Evolutionary conservation across 2,113 vertebrate species (phyloP), one percentile per base, ranked within the genome.

Genomic region (Hypomesus transpacificus): DNA sequence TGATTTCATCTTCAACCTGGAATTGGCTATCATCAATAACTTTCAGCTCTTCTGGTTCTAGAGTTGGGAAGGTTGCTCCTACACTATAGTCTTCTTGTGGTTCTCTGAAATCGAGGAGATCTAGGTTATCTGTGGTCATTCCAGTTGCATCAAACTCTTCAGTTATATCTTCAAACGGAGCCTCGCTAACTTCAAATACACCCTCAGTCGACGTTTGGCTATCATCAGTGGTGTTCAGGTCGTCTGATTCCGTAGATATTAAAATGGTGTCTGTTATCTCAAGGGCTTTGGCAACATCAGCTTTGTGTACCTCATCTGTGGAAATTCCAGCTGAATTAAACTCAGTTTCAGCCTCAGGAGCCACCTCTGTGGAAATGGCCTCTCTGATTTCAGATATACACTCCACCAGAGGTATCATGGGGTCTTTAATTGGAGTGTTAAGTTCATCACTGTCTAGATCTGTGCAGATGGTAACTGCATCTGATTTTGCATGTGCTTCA

Each of bases 371-470:
- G 7, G 73, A 74, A 26, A 85, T 14, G 5, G 62, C 71, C 71
- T 85, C 74, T 3, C 26, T 86, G 22, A 86, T 65, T 71, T 84
- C 84, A 59, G 80, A 78, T 21, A 79, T 54, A 20, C 67, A 75
- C 52, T 90, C 84, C 31, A 76, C 28, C 70, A 80, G 54, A 13
- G 63, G 22, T 21, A 60, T 68, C 57, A 71, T 72, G 60, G 50
- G 39, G 22, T 54, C 6, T 69, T 80, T 65, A 66, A 76, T 57
- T 20, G 81, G 56, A 28, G 64, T 21, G 6, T 82, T 71, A n/a
- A 89, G 20, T 65, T 86, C 84, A 56, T 87, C 67, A 63, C 70
- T 76, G 24, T 66, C 68, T 57, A 85, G 58, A 7, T 66, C 86
- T 5, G 66, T 85, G 11, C 69, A 70, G 53, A 82, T 68, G 13